Percentiles rank a stretch among this genome's conserved stretches.
Evolutionary conservation across 2,113 vertebrate genomes (phyloP).

Genomic region (Oryzias curvinotus): DNA sequence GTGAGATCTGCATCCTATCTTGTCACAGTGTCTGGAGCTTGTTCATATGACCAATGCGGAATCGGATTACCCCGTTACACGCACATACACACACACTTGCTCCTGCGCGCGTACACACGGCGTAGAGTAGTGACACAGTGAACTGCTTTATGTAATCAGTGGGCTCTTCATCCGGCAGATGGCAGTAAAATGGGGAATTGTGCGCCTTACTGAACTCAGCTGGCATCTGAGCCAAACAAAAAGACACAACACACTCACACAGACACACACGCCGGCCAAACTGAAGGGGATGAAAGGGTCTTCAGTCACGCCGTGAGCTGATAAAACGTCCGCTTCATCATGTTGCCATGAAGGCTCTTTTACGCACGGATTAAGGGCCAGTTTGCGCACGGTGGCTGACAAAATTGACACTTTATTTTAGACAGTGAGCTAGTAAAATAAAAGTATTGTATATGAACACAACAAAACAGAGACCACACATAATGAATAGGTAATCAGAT

Average conservation of each 20-base stretch:
- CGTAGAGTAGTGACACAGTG: conserved; percentile 62
- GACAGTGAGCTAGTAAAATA: not conserved
- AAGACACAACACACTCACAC: conserved; percentile 35
- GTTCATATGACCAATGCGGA: conserved; percentile 72
- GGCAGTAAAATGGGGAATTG: conserved; percentile 72
- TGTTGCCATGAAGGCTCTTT: conserved; percentile 23
- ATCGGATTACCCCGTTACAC: conserved; percentile 70
- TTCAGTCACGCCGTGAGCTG: conserved; percentile 39
- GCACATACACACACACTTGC: conserved; percentile 19
- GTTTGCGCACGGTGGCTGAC: conserved; percentile 41
- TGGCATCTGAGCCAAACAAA: conserved; percentile 56
- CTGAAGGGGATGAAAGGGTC: conserved; percentile 37
- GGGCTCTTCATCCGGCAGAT: conserved; percentile 75
- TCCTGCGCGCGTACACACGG: conserved; percentile 15
- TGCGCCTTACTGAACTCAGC: conserved; percentile 50
- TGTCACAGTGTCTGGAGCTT: conserved; percentile 52
- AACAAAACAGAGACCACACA: not conserved
- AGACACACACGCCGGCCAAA: conserved; percentile 14
- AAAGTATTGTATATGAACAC: no score
- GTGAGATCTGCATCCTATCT: conserved; percentile 11
- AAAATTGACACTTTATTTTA: conserved; percentile 29
- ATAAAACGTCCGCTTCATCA: conserved; percentile 37
- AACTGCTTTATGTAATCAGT: conserved; percentile 73
- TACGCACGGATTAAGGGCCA: conserved; percentile 43
- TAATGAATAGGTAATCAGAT: not conserved